phyloP scores from a whole-genome alignment of 2,113 vertebrate genomes.

The Paedocypris sp. region DNA sequence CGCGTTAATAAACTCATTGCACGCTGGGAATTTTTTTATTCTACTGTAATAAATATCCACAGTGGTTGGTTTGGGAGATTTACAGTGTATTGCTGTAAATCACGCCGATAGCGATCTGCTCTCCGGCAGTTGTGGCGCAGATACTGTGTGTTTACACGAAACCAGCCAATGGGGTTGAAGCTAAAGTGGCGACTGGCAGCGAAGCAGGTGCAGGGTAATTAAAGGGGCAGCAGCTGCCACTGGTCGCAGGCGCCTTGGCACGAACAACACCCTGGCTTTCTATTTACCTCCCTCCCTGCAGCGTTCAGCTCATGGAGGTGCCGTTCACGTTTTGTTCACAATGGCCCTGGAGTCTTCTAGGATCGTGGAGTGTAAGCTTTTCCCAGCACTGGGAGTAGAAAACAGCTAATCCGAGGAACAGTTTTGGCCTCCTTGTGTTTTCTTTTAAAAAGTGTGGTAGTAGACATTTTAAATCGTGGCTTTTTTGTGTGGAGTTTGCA shows the following conservation, averaged over 20 bases:
- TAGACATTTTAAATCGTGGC: too few species aligned
- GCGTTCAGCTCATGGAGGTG: neutral
- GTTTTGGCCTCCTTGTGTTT: neutral
- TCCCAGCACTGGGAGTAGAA: neutral
- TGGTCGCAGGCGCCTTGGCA: slow-evolving; percentile 25
- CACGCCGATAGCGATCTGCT: slow-evolving; percentile 18
- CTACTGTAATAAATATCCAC: slow-evolving; percentile 18
- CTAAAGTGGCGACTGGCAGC: slow-evolving; percentile 3
- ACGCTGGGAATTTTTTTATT: too few species aligned
- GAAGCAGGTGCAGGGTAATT: slow-evolving; percentile 41
- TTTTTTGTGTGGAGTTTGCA: too few species aligned
- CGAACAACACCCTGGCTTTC: neutral
- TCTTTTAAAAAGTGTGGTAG: neutral
- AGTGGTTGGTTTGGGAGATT: slow-evolving; percentile 16
- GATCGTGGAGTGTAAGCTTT: too few species aligned
- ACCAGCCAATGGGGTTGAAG: slow-evolving; percentile 31
- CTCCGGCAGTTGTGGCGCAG: slow-evolving; percentile 25
- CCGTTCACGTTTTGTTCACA: too few species aligned
- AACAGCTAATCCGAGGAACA: neutral
- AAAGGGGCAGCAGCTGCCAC: slow-evolving; percentile 36
- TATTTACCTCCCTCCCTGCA: neutral
- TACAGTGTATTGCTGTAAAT: too few species aligned
- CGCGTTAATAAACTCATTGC: slow-evolving; percentile 1
- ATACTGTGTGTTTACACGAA: neutral
- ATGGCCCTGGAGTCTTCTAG: too few species aligned